Conservation (phyloP, 1,140 invertebrate species). For the Zaprionus africanus region DNA sequence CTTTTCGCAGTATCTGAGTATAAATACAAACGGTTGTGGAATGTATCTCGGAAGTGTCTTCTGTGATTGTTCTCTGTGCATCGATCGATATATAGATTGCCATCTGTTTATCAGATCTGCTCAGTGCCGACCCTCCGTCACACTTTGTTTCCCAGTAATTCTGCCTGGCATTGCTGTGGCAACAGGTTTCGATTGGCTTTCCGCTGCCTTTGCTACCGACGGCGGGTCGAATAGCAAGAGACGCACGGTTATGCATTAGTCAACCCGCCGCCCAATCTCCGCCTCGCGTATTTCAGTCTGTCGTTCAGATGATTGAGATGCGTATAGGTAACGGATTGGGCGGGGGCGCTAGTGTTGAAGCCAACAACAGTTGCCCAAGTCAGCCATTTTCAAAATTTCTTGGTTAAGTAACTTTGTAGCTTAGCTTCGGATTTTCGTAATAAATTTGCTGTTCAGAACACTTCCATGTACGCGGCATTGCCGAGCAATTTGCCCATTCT, state of each 20-base stretch:
- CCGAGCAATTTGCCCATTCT: conserved; percentile 84
- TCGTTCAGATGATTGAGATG: conserved; percentile 48
- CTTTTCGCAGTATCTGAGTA: conserved; percentile 24
- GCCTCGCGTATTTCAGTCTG: conserved; percentile 55
- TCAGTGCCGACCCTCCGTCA: conserved; percentile 84
- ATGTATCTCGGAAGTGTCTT: conserved; percentile 73
- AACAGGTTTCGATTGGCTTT: conserved; percentile 73
- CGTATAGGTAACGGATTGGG: conserved; percentile 65
- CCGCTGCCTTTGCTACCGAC: conserved; percentile 79
- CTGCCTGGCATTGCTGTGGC: conserved; percentile 78
- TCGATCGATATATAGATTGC: conserved; percentile 81
- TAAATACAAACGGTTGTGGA: conserved; percentile 36
- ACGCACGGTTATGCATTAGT: conserved; percentile 76
- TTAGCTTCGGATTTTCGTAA: conserved; percentile 85
- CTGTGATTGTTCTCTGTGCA: conserved; percentile 84
- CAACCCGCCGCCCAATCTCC: conserved; percentile 60
- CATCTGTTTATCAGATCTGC: conserved; percentile 84
- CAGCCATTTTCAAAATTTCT: conserved; percentile 84
- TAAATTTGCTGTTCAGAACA: conserved; percentile 84
- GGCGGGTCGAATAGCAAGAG: conserved; percentile 73
- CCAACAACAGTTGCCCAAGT: conserved; percentile 82
- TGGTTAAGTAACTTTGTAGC: conserved; percentile 85
- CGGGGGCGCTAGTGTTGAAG: conserved; percentile 73
- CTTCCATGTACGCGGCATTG: conserved; percentile 84
- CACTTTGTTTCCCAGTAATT: conserved; percentile 83